Evolutionary conservation across 2,888 invertebrate genomes (phyloP), one percentile per base, ranked within the genome.

Genomic region (Nebria brevicollis): DNA sequence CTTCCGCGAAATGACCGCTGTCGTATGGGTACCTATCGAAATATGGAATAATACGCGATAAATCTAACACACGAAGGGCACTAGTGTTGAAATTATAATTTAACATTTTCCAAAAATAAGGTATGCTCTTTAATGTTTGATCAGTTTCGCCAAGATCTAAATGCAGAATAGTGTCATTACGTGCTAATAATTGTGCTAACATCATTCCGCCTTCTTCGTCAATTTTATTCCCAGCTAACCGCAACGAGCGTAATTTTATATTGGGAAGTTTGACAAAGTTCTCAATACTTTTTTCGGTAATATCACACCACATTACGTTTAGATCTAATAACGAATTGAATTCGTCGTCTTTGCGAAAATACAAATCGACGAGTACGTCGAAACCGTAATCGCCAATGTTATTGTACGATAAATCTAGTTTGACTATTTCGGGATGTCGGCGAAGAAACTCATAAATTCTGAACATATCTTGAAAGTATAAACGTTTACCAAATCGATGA

Each of bases 221-320:
- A 41, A 93, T 87, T 85, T 91, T 90, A 84, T 93, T 93, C 0
- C 93, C 93, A 83, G 91, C 92, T 0, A 94, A 81, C 84, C 92
- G 87, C 1, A 93, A 86, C 82, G 90, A 90, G 84, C 89, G 89
- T 0, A 94, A 84, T 26, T 88, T 89, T 0, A 93, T 82, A 68
- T 87, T 83, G 82, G 80, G 20, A 82, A 82, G 7, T 83, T 82
- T 13, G 84, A 84, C 72, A 85, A 7, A 84, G 82, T 11, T 84
- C 84, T 1, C 20, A 20, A 91, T 87, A 0, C 91, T 91, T 66
- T 84, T 82, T 7, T 88, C 88, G 0, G 89, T 88, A 66, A 94
- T 86, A 73, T 91, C 87, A 83, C 93, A 93, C 78, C 91, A 91
- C 89, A 91, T 91, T 0, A 93, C 85, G 85, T 92, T 92, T 25